Base-by-base conservation (phyloP, 1,140 invertebrate species). In the Saccostrea echinata region DNA sequence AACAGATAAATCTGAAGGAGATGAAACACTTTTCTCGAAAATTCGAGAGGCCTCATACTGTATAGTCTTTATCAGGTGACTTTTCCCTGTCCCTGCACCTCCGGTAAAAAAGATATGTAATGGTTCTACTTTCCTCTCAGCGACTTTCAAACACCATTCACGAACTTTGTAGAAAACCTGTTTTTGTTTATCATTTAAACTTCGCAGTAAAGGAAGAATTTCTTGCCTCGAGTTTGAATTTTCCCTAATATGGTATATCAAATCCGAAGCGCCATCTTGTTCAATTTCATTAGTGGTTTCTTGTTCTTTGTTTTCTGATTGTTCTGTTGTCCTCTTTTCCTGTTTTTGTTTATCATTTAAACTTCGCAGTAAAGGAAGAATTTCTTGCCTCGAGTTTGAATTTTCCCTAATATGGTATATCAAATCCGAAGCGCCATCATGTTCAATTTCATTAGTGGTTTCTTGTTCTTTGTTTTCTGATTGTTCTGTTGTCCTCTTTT, bases 1-100 rank as follows among this genome's bases (percentile, higher is more conserved):
- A 13, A 88, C 84, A 24, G 84, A 57, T 13, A 55, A 11, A 85
- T 90, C 85, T 80, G 86, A 84, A 33, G 83, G 85, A 53, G 76
- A 27, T 33, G 27, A 13, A 52, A 9, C 11, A 21, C 24, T 55
- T 21, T 80, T 18, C 53, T 64, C 24, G 3, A 86, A 27, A 27
- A 81, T 80, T 53, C 85, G 18, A 24, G 85, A 53, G 9, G 61
- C 61, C 55, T 86, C 85, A 86, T 52, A 86, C 13, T 80, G 21
- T n/a, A 81, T 33, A 6, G 76, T 35, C 11, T 81, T 81, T n/a
- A 81, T 81, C 33, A 81, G 4, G 43, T 43, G 43, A 43, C 43
- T 43, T 43, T 43, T 43, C 9, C 43, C 43, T 3, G 43, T 43
- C 9, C 43, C 43, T 43, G 43, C 43, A 43, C 43, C 43, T 43